phyloP scores from a whole-genome alignment of 1,140 invertebrate species.

The Antheraea mylitta region DNA sequence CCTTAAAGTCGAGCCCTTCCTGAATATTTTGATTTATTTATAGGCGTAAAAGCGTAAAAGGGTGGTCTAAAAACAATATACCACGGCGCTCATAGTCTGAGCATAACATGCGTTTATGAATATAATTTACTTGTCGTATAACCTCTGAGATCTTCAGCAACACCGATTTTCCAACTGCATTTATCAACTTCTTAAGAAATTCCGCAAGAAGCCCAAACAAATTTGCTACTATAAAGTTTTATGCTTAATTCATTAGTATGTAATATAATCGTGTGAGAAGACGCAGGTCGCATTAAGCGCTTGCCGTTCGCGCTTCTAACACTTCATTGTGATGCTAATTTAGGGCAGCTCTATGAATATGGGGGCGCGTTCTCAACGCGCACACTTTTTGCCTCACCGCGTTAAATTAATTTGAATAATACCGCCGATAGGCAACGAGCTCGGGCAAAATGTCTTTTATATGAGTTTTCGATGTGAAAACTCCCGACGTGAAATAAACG shows the following conservation, averaged over 20 bases:
- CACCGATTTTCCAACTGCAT: slow-evolving; percentile 2
- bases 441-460: slow-evolving; percentile 68
- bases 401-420: slow-evolving; percentile 77
- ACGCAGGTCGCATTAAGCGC: slow-evolving; percentile 66
- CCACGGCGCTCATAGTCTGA: slow-evolving; percentile 47
- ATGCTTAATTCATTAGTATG: slow-evolving; percentile 65
- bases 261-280: slow-evolving; percentile 64
- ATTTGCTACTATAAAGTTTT: slow-evolving; percentile 56
- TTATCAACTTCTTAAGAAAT: slow-evolving; percentile 26
- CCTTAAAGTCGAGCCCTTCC: slow-evolving; percentile 75
- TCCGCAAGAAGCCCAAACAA: slow-evolving; percentile 50
- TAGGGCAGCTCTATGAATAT: slow-evolving; percentile 72
- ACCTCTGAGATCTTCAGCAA: not conserved
- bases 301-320: slow-evolving; percentile 60
- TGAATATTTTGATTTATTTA: slow-evolving; percentile 79
- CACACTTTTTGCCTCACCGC: slow-evolving; percentile 71
- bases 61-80: slow-evolving; percentile 72
- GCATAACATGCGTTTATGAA: slow-evolving; percentile 36
- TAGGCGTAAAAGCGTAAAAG: slow-evolving; percentile 70
- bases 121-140: slow-evolving; percentile 12
- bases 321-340: slow-evolving; percentile 78
- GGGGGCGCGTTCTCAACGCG: slow-evolving; percentile 49
- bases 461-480: slow-evolving; percentile 64
- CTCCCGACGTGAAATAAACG: slow-evolving; percentile 30
- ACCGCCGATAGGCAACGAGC: slow-evolving; percentile 65